Base-by-base conservation (phyloP, 2,888 invertebrate genomes). In the Euzetes globulus region DNA sequence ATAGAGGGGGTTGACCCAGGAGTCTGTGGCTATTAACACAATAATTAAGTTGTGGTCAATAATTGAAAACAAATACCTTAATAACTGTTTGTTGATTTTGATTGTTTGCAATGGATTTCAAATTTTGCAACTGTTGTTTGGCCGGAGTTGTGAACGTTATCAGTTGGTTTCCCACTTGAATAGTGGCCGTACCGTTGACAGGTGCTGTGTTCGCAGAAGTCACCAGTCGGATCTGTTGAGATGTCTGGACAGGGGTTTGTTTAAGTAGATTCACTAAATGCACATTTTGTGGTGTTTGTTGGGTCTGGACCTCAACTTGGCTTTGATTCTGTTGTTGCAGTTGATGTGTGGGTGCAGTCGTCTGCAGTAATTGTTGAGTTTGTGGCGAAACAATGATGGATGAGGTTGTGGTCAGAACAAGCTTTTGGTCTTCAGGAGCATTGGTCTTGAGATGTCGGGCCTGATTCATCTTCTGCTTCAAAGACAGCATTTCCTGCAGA, bases 381-480 rank as follows among this genome's bases (percentile, higher is more conserved):
- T 72, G 73, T 17, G 41, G 73, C 37, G 71, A 71, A 50, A 72
- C n/a, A 27, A 41, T 27, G 11, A 72, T 22, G n/a, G 63, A 15
- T 65, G 63, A 25, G 37, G 47, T 19, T 25, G 55, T 73, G 19
- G 68, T 76, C 29, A 74, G n/a, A 22, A 76, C 52, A 7, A 76
- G 19, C 17, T 68, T 72, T 29, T 75, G 50, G 41, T 71, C 71
- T 17, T 55, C 72, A 9, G 50, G 13, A 17, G 17, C 27, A 33
- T 52, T 68, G 52, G 47, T 76, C 25, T 75, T 33, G 50, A 52
- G 41, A 17, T n/a, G 37, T 50, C 72, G 60, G 22, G 70, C 75
- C 58, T 29, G 17, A 25, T 47, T 50, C 58, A 91, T 89, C 80
- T 88, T 88, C 77, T 89, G 87, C 80, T 90, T 89, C 77, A 89